Base-by-base conservation (phyloP, 2,797 vertebrate genomes). In the Melanogrammus aeglefinus region DNA sequence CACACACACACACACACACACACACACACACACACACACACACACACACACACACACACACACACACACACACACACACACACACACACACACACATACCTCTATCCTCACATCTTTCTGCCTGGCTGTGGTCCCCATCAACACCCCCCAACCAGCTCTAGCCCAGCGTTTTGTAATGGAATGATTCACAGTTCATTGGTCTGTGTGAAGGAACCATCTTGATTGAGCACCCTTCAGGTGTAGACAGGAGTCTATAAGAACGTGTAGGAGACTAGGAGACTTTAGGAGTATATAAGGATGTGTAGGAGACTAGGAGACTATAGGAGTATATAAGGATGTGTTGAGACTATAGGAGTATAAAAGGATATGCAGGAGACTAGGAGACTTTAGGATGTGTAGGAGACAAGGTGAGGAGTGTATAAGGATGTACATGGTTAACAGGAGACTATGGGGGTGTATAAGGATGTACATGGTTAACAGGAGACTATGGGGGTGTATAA, bases 141-240 rank as follows among this genome's bases (percentile, higher is more conserved):
- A 36, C n/a, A 1, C 35, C 4, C 35, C 21, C 31, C 47, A 77
- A 29, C 72, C 73, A 69, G 27, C 24, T 24, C 38, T 31, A 36
- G 51, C 78, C 31, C 66, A 87, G 89, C 88, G 85, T 90, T 90
- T 88, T 90, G 90, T 92, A 90, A 93, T 91, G 87, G 88, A 81
- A 91, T 93, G 92, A 93, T 93, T 93, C 92, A 93, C 93, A 93
- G 92, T 89, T 92, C 92, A 93, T 87, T 93, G 92, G 92, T 90
- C 91, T 93, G 92, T 92, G 92, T 93, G 90, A 94, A 93, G 92
- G 91, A 86, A 90, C 92, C 87, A 88, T 93, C 92, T 92, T 92
- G 92, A 93, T 92, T 92, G 91, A 94, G 88, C 81, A 84, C 91
- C 89, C 90, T 41, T 88, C 86, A 75, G 84, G 82, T 90, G 84